A percentile compares a stretch with the other conserved stretches of the same genome.
phyloP scores from a whole-genome alignment of 2,113 vertebrate genomes.

The Aviceda subcristata region DNA sequence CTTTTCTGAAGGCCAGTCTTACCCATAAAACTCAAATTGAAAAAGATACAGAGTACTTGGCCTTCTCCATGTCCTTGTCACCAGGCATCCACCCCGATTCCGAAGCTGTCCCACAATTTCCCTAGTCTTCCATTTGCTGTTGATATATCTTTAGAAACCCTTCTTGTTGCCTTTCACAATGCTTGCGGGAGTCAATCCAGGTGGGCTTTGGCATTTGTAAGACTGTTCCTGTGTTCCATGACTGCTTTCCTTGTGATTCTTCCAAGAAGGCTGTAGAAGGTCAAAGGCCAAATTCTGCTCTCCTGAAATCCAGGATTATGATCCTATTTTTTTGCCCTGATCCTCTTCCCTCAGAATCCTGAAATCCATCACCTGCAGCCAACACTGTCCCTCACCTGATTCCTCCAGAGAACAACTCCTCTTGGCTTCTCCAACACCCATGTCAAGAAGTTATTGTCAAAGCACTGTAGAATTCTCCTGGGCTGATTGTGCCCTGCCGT shows the following conservation, averaged over 20 bases:
- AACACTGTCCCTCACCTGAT: background rate
- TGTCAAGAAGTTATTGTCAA: background rate
- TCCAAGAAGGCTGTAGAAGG: background rate
- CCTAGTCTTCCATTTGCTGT: background rate
- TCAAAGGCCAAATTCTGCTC: background rate
- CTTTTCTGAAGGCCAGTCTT: background rate
- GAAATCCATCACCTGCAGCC: background rate
- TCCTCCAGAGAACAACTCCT: background rate
- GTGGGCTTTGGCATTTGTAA: background rate
- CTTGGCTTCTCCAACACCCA: fast-evolving
- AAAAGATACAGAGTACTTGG: background rate
- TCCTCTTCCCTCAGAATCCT: background rate
- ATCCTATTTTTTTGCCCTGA: background rate
- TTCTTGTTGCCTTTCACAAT: background rate
- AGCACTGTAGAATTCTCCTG: background rate
- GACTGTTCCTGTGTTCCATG: background rate
- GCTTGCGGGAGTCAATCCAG: background rate
- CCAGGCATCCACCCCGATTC: background rate
- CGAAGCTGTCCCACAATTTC: background rate
- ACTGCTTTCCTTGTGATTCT: background rate
- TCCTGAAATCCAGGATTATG: background rate
- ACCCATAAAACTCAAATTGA: background rate
- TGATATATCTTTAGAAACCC: background rate
- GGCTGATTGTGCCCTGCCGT: background rate
- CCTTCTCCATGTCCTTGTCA: background rate